Evolutionary conservation across 35 echinoderm and acorn worm species (phyloP).

Genomic region (Heliocidaris erythrogramma): DNA sequence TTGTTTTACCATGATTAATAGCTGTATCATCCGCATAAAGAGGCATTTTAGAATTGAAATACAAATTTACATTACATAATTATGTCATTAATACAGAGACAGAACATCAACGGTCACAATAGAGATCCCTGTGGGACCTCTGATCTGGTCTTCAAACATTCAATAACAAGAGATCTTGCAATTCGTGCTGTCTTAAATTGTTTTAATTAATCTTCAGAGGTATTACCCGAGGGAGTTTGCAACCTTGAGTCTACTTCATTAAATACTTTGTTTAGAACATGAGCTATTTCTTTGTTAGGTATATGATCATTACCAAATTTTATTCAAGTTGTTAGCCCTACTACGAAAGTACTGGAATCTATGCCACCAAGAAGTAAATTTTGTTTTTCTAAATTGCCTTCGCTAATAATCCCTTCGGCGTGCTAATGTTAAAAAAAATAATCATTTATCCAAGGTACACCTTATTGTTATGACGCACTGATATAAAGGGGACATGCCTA

Average conservation of each 20-base stretch:
- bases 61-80: too few species aligned
- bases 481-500: background rate
- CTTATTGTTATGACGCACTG: background rate
- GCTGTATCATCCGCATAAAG: too few species aligned
- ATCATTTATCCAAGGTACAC: background rate
- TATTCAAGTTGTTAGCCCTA: too few species aligned
- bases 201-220: background rate
- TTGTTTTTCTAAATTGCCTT: too few species aligned
- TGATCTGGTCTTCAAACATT: slow-evolving; percentile 15
- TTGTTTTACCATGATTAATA: too few species aligned
- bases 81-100: background rate
- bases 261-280: background rate
- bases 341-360: too few species aligned
- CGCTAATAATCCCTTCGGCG: background rate
- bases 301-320: background rate
- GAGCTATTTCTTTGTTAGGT: slow-evolving; percentile 7
- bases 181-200: background rate
- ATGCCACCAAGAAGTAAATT: too few species aligned
- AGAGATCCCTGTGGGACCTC: background rate
- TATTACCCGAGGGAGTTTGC: background rate
- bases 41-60: too few species aligned
- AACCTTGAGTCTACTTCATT: background rate
- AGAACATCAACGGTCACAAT: background rate
- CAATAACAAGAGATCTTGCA: too few species aligned
- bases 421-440: background rate